Conservation (phyloP, 2,113 vertebrate genomes). For the Pogona vitticeps region DNA sequence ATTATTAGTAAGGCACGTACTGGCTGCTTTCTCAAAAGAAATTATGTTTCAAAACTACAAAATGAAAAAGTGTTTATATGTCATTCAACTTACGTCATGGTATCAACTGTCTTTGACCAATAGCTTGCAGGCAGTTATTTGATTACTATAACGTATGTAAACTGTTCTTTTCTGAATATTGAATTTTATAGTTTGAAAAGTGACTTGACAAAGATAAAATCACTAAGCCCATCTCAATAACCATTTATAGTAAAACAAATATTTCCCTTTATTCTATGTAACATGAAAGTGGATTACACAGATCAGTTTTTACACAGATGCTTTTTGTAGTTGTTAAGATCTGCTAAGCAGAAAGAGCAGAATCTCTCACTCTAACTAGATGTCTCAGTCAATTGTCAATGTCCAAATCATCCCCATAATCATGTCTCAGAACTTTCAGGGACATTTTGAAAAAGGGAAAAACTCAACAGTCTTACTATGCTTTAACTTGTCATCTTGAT, state of each 20-base stretch:
- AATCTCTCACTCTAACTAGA: slow-evolving; percentile 21
- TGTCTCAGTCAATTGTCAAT: slow-evolving; percentile 28
- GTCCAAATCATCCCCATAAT: slow-evolving; percentile 23
- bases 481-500: slow-evolving; percentile 26
- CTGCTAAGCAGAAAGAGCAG: slow-evolving; percentile 15
- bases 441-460: slow-evolving; percentile 34
- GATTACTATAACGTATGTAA: neutral
- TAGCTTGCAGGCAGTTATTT: neutral
- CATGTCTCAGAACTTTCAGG: slow-evolving; percentile 18
- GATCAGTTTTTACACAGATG: neutral
- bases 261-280: slow-evolving; percentile 75
- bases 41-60: neutral
- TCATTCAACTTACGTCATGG: neutral
- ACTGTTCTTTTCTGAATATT: neutral
- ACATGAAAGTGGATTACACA: neutral
- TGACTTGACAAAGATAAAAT: no score
- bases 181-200: no score
- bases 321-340: neutral
- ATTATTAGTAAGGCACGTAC: slow-evolving; percentile 21
- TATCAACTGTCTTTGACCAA: neutral
- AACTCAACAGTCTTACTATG: slow-evolving; percentile 27
- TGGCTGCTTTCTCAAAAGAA: neutral
- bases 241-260: slow-evolving; percentile 76
- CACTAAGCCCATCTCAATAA: slow-evolving; percentile 27
- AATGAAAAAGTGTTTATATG: neutral